Evolutionary conservation across 1,140 invertebrate species (phyloP).

Genomic region (Megathymus violae): DNA sequence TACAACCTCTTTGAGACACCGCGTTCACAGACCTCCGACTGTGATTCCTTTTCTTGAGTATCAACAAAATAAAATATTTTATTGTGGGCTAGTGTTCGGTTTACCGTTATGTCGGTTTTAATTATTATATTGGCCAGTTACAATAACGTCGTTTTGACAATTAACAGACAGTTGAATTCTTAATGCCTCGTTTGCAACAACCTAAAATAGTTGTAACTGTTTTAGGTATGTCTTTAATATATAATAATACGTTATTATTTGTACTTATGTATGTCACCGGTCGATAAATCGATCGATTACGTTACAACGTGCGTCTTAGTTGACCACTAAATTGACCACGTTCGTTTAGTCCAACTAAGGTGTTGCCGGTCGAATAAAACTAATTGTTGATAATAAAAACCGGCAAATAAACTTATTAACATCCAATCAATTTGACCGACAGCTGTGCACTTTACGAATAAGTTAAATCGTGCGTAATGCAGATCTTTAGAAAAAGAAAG

Average conservation of each 20-base stretch:
- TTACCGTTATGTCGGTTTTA: conserved; percentile 22
- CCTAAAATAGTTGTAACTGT: too few species aligned
- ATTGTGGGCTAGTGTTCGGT: conserved; percentile 13
- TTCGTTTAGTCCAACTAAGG: conserved; percentile 6
- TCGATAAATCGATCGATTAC: too few species aligned
- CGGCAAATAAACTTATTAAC: conserved; percentile 31
- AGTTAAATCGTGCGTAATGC: conserved; percentile 49
- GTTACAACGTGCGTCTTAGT: not conserved
- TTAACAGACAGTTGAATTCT: too few species aligned
- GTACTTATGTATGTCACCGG: too few species aligned
- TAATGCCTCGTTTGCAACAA: too few species aligned
- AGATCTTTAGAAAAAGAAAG: conserved; percentile 21
- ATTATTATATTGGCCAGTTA: conserved; percentile 14
- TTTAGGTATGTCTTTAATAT: too few species aligned
- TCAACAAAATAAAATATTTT: conserved; percentile 11
- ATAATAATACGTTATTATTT: too few species aligned
- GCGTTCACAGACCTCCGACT: not conserved
- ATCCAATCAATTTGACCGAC: conserved; percentile 11
- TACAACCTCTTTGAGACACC: conserved; percentile 40
- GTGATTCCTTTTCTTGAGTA: conserved; percentile 34
- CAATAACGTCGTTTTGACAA: not conserved
- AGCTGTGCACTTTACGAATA: conserved; percentile 29
- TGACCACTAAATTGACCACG: conserved; percentile 5
- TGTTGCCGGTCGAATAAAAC: conserved; percentile 6
- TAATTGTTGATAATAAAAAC: conserved; percentile 27